phyloP scores from a whole-genome alignment of 2,113 vertebrate species.

The Archilochus colubris region DNA sequence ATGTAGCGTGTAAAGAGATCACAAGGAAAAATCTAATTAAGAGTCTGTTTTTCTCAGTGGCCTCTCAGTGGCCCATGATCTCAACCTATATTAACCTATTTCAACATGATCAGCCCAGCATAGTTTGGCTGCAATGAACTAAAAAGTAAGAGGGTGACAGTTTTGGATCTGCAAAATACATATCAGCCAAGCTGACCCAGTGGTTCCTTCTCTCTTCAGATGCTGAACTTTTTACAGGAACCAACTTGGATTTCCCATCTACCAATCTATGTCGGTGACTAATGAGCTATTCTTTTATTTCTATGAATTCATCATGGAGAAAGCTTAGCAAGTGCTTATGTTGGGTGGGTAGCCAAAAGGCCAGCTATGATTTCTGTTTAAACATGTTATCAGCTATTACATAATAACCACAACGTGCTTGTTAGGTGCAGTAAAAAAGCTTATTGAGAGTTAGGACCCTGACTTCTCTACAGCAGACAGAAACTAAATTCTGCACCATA shows the following conservation, averaged over 20 bases:
- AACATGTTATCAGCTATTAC: not conserved
- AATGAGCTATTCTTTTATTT: not conserved
- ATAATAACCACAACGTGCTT: not conserved
- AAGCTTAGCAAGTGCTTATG: not conserved
- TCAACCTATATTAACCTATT: not conserved
- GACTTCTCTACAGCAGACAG: not conserved
- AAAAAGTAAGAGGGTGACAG: not conserved
- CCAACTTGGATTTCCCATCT: not conserved
- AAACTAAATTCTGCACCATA: not conserved
- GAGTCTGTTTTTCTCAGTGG: not conserved
- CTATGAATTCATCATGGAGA: not conserved
- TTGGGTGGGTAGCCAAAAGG: not conserved
- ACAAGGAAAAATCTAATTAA: not conserved
- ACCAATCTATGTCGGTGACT: not conserved
- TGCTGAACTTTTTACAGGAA: not conserved
- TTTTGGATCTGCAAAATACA: not conserved
- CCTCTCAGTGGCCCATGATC: not conserved
- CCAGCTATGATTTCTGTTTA: not conserved
- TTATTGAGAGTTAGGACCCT: not conserved
- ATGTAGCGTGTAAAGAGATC: not conserved
- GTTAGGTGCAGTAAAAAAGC: not conserved
- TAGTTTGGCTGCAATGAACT: not conserved
- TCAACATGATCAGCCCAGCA: not conserved
- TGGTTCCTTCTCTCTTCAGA: not conserved
- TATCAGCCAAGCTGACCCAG: accelerated